These are phyloP conservation scores for Rugalucina vietnamica DNA, from an alignment of 2,888 invertebrate genomes.

Conservation along the genomic window DNA sequence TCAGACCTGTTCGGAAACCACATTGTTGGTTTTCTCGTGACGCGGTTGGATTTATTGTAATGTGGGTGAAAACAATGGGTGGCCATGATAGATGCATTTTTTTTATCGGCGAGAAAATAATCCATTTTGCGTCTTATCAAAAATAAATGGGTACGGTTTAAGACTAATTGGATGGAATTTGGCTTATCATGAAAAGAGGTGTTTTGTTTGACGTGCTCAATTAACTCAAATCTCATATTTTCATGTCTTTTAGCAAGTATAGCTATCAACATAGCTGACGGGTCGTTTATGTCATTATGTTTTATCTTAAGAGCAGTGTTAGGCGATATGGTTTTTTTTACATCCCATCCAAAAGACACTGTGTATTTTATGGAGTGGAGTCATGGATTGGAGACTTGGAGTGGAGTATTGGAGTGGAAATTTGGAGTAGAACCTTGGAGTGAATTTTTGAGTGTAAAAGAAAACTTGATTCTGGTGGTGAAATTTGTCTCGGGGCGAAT, in stretches of 20 bases:
- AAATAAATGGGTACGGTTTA: slow-evolving; percentile 13
- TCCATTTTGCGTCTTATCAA: slow-evolving; percentile 18
- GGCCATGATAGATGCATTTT: slow-evolving; percentile 3
- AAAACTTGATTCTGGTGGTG: too few relatives aligned
- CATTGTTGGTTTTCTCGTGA: too few relatives aligned
- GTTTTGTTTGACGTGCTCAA: slow-evolving; percentile 14
- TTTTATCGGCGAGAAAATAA: slow-evolving; percentile 3
- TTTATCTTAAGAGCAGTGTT: not conserved
- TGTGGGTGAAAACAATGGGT: slow-evolving; percentile 15
- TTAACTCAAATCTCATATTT: not conserved
- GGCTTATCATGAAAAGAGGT: slow-evolving; percentile 1
- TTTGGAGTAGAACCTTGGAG: too few relatives aligned
- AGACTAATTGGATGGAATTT: not conserved
- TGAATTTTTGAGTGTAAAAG: too few relatives aligned
- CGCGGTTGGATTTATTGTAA: too few relatives aligned
- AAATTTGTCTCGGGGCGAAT: too few relatives aligned
- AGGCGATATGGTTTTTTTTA: too few relatives aligned
- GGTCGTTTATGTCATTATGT: slow-evolving; percentile 14
- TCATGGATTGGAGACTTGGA: too few relatives aligned
- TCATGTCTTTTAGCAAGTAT: not conserved
- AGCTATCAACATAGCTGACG: not conserved
- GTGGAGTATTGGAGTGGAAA: too few relatives aligned
- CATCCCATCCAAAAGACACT: too few relatives aligned
- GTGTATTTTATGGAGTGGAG: too few relatives aligned
- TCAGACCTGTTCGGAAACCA: too few relatives aligned